These are phyloP conservation scores for Laupala kohalensis DNA, from an alignment of 1,140 invertebrate genomes.

Conservation along the genomic window DNA sequence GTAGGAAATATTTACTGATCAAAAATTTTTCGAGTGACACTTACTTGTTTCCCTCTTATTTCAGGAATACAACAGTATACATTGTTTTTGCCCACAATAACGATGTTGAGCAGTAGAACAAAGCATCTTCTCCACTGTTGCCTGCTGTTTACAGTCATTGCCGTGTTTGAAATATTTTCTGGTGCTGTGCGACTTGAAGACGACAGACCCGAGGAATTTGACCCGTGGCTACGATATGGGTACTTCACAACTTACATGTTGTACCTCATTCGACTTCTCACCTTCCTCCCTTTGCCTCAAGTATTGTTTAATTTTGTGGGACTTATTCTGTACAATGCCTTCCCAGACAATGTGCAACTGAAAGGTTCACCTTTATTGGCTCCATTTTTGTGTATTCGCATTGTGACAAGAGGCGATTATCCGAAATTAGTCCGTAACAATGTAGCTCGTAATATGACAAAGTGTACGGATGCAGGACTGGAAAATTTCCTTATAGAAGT, in stretches of 20 bases:
- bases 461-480: slow-evolving; percentile 75
- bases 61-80: no score
- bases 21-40: no score
- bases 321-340: slow-evolving; percentile 84
- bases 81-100: background rate
- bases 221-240: slow-evolving; percentile 72
- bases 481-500: slow-evolving; percentile 97
- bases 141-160: slow-evolving; percentile 58
- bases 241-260: slow-evolving; percentile 44
- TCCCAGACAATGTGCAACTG: slow-evolving; percentile 81
- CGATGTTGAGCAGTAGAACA: slow-evolving; percentile 45
- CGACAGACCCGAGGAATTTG: slow-evolving; percentile 40
- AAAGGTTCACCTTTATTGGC: slow-evolving; percentile 82
- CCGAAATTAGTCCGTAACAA: slow-evolving; percentile 83
- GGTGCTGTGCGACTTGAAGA: slow-evolving; percentile 58
- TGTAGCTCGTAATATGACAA: slow-evolving; percentile 78
- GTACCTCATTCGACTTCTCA: slow-evolving; percentile 67
- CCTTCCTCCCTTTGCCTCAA: slow-evolving; percentile 78
- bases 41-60: no score
- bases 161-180: slow-evolving; percentile 61
- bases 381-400: slow-evolving; percentile 89
- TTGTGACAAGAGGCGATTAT: slow-evolving; percentile 91
- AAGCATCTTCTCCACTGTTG: slow-evolving; percentile 69
- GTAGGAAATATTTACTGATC: no score
- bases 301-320: slow-evolving; percentile 86